Evolutionary conservation across 1,140 invertebrate species (phyloP).

Genomic region (Propsilocerus akamusi): DNA sequence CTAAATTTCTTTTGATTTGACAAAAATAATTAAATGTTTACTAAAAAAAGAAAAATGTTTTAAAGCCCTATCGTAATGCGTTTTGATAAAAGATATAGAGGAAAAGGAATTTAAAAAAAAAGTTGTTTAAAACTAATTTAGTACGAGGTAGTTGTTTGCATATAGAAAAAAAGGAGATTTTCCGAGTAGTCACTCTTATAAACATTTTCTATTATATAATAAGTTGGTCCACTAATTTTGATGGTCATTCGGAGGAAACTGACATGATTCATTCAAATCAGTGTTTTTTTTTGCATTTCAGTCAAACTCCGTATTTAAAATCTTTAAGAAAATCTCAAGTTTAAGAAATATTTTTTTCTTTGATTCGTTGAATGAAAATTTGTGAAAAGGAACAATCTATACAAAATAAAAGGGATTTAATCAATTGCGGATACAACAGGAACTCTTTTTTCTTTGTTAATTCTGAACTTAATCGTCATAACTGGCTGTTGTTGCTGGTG

Average conservation of each 20-base stretch:
- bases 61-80: neutral
- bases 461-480: neutral
- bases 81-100: too few relatives aligned
- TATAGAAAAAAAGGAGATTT: too few relatives aligned
- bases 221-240: neutral
- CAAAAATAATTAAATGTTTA: neutral
- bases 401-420: neutral
- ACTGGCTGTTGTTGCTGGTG: neutral
- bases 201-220: neutral
- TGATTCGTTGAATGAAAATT: neutral
- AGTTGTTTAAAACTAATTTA: too few relatives aligned
- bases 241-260: too few relatives aligned
- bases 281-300: too few relatives aligned
- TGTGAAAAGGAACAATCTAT: neutral
- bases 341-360: neutral
- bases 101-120: too few relatives aligned
- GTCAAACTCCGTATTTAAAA: too few relatives aligned
- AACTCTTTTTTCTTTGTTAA: too few relatives aligned
- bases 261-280: too few relatives aligned
- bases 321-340: neutral
- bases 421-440: too few relatives aligned
- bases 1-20: neutral
- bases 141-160: constrained; percentile 3
- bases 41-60: neutral
- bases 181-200: neutral